phyloP scores from a whole-genome alignment of 2,797 vertebrate genomes.

The Thalassophryne amazonica region DNA sequence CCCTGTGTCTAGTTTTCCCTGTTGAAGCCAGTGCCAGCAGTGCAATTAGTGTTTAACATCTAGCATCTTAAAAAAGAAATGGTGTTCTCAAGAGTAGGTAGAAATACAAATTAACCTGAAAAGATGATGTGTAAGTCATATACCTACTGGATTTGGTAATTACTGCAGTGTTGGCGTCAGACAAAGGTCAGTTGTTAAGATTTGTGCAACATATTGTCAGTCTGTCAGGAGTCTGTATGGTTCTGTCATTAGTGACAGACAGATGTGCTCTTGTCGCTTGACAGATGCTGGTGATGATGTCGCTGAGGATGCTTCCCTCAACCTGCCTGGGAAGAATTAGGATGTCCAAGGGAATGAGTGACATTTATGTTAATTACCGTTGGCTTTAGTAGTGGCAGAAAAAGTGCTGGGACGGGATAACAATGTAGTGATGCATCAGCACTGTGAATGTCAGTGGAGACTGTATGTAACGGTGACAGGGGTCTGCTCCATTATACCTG shows the following conservation, averaged over 20 bases:
- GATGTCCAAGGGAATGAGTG: constrained; percentile 5
- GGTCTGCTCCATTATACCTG: constrained; percentile 34
- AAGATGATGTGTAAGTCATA: too few relatives aligned
- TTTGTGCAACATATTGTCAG: not conserved
- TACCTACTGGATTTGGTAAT: constrained; percentile 26
- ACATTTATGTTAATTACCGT: constrained; percentile 9
- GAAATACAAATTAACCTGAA: too few relatives aligned
- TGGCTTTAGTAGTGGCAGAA: constrained; percentile 31
- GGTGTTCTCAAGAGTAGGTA: too few relatives aligned
- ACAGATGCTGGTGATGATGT: constrained; percentile 10
- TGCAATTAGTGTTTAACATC: too few relatives aligned
- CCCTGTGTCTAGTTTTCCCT: too few relatives aligned
- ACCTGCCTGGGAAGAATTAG: too few relatives aligned
- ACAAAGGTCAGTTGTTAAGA: constrained; percentile 6
- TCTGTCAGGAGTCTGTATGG: not conserved
- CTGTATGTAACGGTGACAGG: constrained; percentile 30
- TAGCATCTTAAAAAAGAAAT: too few relatives aligned
- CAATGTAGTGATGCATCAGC: constrained; percentile 8
- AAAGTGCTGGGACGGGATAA: constrained; percentile 31
- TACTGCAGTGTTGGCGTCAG: constrained; percentile 1
- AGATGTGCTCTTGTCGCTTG: not conserved
- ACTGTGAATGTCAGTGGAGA: constrained; percentile 33
- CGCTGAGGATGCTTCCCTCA: constrained; percentile 6
- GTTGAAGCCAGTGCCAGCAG: too few relatives aligned
- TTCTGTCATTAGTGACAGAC: not conserved